Percentiles rank a stretch among this genome's conserved stretches.
Evolutionary conservation across 2,888 invertebrate species (phyloP).

Genomic region (Synergus japonicus): DNA sequence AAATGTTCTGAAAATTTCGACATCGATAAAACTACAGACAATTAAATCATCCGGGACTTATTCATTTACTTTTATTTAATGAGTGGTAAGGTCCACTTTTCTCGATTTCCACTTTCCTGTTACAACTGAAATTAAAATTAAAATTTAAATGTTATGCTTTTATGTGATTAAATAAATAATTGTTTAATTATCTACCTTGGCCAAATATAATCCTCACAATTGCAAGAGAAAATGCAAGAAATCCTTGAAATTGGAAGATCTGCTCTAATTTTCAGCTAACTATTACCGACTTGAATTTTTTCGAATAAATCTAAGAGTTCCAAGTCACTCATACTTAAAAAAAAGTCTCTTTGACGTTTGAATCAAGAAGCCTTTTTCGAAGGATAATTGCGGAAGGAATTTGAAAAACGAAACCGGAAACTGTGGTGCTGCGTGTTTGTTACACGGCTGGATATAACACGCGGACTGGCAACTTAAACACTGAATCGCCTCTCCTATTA

Average conservation of each 20-base stretch:
- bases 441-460: conserved; percentile 67
- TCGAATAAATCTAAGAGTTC: neutral
- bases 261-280: neutral
- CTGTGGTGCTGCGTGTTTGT: conserved; percentile 56
- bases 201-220: neutral
- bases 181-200: neutral
- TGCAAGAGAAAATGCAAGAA: neutral
- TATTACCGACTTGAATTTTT: neutral
- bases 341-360: neutral
- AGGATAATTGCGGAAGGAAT: neutral
- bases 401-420: conserved; percentile 53
- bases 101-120: neutral
- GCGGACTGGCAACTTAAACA: conserved; percentile 69
- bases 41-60: neutral
- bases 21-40: neutral
- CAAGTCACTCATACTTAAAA: neutral
- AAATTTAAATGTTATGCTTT: too few relatives aligned
- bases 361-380: neutral
- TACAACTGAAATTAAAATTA: neutral
- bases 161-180: neutral
- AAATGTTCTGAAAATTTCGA: neutral
- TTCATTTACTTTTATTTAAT: neutral
- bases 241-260: neutral
- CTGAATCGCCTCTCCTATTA: conserved; percentile 58
- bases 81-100: conserved; percentile 24